A percentile compares a stretch with the other conserved stretches of the same genome.
phyloP scores from a whole-genome alignment of 37 sponge, comb jelly and placozoan species.

The Chondrosia reniformis region DNA sequence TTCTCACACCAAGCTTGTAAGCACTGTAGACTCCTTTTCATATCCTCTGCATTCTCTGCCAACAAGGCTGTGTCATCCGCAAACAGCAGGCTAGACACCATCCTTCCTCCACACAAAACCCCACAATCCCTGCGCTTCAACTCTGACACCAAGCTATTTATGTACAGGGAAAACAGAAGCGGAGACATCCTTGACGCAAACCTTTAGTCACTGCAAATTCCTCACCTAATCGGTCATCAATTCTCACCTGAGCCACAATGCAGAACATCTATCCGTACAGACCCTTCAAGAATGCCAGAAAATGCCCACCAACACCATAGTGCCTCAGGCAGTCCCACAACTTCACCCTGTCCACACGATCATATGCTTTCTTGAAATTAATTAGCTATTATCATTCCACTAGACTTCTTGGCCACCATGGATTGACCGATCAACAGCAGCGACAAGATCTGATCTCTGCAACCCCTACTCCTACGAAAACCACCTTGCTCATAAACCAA shows the following conservation, averaged over 20 bases:
- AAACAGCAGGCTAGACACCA: constrained; percentile 3
- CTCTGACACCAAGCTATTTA: not conserved
- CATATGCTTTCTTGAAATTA: not conserved
- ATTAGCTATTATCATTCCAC: not conserved
- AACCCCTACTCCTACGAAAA: constrained; percentile 1
- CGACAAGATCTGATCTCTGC: not conserved
- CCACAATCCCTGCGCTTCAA: not conserved
- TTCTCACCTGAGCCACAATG: not conserved
- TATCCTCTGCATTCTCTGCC: constrained; percentile 1
- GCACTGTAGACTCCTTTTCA: not conserved
- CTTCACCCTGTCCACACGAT: not conserved
- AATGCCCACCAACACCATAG: not conserved
- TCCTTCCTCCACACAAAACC: not conserved
- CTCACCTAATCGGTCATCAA: not conserved
- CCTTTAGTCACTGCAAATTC: not conserved
- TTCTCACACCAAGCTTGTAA: not conserved
- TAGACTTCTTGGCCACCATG: not conserved
- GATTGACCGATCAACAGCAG: constrained; percentile 3
- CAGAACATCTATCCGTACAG: not conserved
- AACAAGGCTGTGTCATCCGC: constrained; percentile 7
- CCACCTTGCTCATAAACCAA: constrained; percentile 12
- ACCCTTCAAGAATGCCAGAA: not conserved
- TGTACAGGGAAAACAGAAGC: constrained; percentile 10
- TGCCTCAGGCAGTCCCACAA: not conserved
- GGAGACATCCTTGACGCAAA: not conserved